phyloP scores from a whole-genome alignment of 2,888 invertebrate genomes.

The Schizotus pectinicornis region DNA sequence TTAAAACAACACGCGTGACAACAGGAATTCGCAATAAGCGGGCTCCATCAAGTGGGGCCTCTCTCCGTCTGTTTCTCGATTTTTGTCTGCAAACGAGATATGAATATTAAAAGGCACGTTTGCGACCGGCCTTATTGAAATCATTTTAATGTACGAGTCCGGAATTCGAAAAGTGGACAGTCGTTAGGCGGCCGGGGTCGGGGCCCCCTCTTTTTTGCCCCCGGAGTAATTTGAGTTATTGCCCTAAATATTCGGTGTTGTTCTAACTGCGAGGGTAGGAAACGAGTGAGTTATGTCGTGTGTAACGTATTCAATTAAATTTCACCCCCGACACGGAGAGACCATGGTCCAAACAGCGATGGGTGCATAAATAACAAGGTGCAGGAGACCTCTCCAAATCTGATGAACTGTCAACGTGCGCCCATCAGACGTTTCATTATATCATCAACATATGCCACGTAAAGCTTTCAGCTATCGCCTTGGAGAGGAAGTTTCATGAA shows the following conservation, averaged over 20 bases:
- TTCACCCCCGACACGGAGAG: neutral
- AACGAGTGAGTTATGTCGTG: neutral
- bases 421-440: constrained; percentile 5
- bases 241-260: constrained; percentile 5
- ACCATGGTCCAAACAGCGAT: too few species aligned
- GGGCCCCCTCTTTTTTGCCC: constrained; percentile 2
- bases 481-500: constrained; percentile 20
- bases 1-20: constrained; percentile 53
- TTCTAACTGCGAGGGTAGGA: neutral
- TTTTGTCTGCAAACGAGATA: constrained; percentile 36
- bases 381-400: constrained; percentile 8
- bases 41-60: constrained; percentile 37
- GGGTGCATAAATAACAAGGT: constrained; percentile 14
- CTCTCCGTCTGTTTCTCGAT: constrained; percentile 27
- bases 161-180: constrained; percentile 20
- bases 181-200: constrained; percentile 1
- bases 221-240: neutral
- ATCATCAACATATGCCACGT: constrained; percentile 10
- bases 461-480: neutral
- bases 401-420: constrained; percentile 20
- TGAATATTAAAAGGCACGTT: constrained; percentile 36
- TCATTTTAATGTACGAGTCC: constrained; percentile 32
- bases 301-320: constrained; percentile 9
- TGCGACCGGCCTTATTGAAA: constrained; percentile 30
- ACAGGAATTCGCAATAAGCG: constrained; percentile 54